These are phyloP conservation scores for Lasioglossum figueresi DNA, from an alignment of 2,888 invertebrate species.

Conservation along the genomic window DNA sequence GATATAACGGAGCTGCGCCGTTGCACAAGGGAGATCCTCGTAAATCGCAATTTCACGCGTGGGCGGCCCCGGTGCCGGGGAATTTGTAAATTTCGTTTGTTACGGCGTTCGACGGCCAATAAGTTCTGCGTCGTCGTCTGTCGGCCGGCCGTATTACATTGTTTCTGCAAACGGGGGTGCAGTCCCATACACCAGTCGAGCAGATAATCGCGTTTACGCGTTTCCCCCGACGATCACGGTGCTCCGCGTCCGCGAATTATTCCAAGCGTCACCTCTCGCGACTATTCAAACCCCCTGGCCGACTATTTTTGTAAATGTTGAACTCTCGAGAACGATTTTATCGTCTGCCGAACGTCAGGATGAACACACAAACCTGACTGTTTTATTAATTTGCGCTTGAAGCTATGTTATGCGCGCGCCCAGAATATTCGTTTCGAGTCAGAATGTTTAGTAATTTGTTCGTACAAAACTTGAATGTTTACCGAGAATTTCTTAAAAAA, in stretches of 20 bases:
- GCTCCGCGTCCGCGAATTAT: background rate
- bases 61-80: slow-evolving; percentile 41
- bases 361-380: background rate
- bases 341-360: background rate
- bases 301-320: background rate
- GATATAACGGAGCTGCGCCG: slow-evolving; percentile 46
- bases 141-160: slow-evolving; percentile 14
- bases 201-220: background rate
- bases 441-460: background rate
- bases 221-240: background rate
- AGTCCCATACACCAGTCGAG: background rate
- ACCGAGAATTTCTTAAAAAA: background rate
- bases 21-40: slow-evolving; percentile 35
- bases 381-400: background rate
- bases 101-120: slow-evolving; percentile 46
- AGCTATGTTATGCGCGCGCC: no score
- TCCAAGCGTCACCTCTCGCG: background rate
- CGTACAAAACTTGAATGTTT: background rate
- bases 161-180: background rate
- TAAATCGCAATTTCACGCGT: slow-evolving; percentile 60
- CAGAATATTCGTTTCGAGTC: background rate
- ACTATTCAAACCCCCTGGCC: background rate
- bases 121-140: slow-evolving; percentile 24
- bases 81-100: slow-evolving; percentile 64
- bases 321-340: background rate